Conservation (phyloP, 2,113 vertebrate species). For the Prolemur simus region DNA sequence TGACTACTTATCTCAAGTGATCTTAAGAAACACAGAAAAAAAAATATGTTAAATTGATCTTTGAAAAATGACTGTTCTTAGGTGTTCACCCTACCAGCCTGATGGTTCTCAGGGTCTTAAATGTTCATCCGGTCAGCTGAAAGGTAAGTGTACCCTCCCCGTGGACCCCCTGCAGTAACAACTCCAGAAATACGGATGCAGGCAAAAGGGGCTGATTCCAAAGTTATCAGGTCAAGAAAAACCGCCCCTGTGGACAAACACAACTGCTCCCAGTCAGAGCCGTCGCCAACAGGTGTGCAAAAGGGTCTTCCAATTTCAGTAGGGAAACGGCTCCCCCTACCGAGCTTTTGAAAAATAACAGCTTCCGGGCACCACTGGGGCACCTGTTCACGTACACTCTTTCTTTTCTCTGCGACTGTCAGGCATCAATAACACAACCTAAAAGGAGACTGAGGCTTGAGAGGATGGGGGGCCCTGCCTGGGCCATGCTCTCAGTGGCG, state of each 20-base stretch:
- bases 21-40: not conserved
- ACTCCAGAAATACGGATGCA: not conserved
- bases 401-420: rapidly evolving
- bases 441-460: not conserved
- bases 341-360: not conserved
- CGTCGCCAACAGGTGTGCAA: rapidly evolving
- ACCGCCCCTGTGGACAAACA: not conserved
- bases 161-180: not conserved
- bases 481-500: not conserved
- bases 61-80: not conserved
- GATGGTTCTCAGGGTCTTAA: not conserved
- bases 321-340: not conserved
- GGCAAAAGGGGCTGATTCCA: not conserved
- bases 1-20: not conserved
- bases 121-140: not conserved
- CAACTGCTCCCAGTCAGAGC: not conserved
- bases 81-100: not conserved
- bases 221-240: not conserved
- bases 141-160: not conserved
- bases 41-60: not conserved
- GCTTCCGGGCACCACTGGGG: not conserved
- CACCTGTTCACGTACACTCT: too few relatives aligned
- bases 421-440: not conserved
- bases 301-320: not conserved
- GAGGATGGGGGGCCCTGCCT: not conserved